Evolutionary conservation across 2,113 vertebrate genomes (phyloP), one percentile per base, ranked within the genome.

Genomic region (Siniperca knerii): DNA sequence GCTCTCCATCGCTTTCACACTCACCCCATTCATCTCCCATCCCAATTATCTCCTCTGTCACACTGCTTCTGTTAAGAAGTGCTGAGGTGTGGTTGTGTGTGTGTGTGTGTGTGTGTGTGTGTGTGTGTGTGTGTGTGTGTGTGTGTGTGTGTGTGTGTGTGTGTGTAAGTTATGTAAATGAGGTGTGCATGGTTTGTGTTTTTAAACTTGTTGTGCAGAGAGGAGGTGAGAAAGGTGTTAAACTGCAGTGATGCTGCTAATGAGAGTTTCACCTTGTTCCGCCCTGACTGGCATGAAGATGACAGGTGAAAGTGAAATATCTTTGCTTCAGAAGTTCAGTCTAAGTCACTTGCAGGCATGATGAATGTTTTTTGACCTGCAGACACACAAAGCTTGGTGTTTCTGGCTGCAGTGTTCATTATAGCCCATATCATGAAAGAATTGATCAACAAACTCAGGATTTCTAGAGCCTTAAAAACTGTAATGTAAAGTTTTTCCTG

Each of bases 41-140:
- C 40, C 77, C 69, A 88, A 84, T 90, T 86, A 90, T 64, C 89
- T 58, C 52, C 73, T 81, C 46, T 79, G 73, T 57, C 72, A 77
- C 72, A 57, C 54, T 0, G 29, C 8, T 60, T 6, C 25, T n/a
- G 60, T 77, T 70, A 37, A n/a, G 33, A 61, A 25, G 66, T 21
- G 0, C 18, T 58, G 10, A 58, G 25, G 46, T 75, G 40, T 61
- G 57, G 54, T 33, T 46, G 4, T 46, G 37, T 44, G 42, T 76
- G 13, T 58, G 37, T 46, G 4, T 46, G 37, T 44, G 42, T 76
- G 13, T 58, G 37, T 35, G 71, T 61, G 57, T 46, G 8, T 46
- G 37, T 44, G 35, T 52, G 23, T 60, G 61, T 7, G 29, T 44
- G 4, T 46, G 37, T 44, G 42, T 76, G 13, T 58, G 37, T 42